Conservation (phyloP, 1,140 invertebrate genomes). For the Oedothorax gibbosus region DNA sequence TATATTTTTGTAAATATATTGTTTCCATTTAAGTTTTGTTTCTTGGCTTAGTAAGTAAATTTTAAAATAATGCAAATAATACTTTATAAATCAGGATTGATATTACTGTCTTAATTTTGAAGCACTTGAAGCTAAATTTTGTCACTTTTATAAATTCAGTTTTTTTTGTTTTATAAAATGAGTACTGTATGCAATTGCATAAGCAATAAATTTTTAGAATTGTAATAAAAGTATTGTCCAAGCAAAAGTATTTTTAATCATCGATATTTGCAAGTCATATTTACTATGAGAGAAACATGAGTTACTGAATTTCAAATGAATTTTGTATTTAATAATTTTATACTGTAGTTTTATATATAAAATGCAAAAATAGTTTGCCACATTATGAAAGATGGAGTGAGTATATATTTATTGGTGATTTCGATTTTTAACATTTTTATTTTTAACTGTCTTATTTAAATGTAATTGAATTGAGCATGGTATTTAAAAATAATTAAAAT, state of each 20-base stretch:
- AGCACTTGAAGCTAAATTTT: not conserved
- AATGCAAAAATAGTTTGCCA: not conserved
- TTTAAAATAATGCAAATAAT: not conserved
- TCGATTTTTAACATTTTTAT: too few relatives aligned
- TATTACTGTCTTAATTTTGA: not conserved
- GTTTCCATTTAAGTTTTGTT: not conserved
- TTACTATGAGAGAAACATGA: slow-evolving; percentile 30
- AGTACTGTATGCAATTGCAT: not conserved
- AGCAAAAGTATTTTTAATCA: slow-evolving; percentile 29
- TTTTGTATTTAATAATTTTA: slow-evolving; percentile 32
- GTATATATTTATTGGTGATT: too few relatives aligned
- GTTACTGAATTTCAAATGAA: slow-evolving; percentile 22
- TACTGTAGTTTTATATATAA: slow-evolving; percentile 27
- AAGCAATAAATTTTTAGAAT: slow-evolving; percentile 37
- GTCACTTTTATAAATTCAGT: not conserved
- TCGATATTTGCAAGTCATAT: slow-evolving; percentile 7
- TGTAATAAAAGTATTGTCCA: slow-evolving; percentile 23
- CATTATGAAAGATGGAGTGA: too few relatives aligned
- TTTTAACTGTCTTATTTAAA: too few relatives aligned
- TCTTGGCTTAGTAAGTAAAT: not conserved
- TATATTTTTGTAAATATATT: too few relatives aligned
- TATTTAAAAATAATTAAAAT: too few relatives aligned
- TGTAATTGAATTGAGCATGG: too few relatives aligned
- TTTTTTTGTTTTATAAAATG: not conserved
- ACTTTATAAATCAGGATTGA: not conserved